These are phyloP conservation scores for Melitaea athalia DNA, from an alignment of 2,888 invertebrate species.

Conservation along the genomic window DNA sequence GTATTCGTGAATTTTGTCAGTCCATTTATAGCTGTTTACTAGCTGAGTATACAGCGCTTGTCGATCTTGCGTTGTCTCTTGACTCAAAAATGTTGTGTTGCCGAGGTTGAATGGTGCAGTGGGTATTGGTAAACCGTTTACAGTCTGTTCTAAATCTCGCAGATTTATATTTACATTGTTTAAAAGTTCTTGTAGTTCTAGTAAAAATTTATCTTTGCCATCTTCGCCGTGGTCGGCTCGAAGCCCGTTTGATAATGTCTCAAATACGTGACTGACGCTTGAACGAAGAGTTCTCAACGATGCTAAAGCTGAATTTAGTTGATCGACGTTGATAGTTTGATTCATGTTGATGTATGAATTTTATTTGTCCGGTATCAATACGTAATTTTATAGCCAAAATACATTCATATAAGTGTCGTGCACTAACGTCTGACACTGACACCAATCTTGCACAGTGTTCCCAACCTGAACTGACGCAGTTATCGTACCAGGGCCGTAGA, in stretches of 20 bases:
- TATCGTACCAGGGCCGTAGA: no score
- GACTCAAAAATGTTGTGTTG: slow-evolving; percentile 92
- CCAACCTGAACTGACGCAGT: no score
- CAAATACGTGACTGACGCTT: slow-evolving; percentile 92
- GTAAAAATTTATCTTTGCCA: slow-evolving; percentile 89
- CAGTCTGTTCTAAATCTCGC: slow-evolving; percentile 91
- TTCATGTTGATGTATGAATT: slow-evolving; percentile 61
- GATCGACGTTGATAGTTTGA: slow-evolving; percentile 79
- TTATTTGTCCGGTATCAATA: not conserved
- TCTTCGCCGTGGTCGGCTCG: slow-evolving; percentile 91
- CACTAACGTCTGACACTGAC: no score
- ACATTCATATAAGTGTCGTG: no score
- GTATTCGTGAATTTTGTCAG: slow-evolving; percentile 95
- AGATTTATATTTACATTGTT: slow-evolving; percentile 91
- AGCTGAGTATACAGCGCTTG: slow-evolving; percentile 93
- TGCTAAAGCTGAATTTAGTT: slow-evolving; percentile 87
- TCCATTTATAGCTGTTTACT: slow-evolving; percentile 96
- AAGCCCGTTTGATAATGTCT: slow-evolving; percentile 91
- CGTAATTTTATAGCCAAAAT: not conserved
- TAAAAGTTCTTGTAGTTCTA: slow-evolving; percentile 91
- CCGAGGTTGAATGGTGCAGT: slow-evolving; percentile 92
- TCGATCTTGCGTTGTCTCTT: slow-evolving; percentile 95
- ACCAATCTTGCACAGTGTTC: no score
- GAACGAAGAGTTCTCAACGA: slow-evolving; percentile 90
- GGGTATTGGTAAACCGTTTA: slow-evolving; percentile 86